A percentile compares a stretch with the other conserved stretches of the same genome.
These are phyloP conservation scores for Ecliptopera silaceata DNA, from an alignment of 2,888 invertebrate species.

Conservation along the genomic window DNA sequence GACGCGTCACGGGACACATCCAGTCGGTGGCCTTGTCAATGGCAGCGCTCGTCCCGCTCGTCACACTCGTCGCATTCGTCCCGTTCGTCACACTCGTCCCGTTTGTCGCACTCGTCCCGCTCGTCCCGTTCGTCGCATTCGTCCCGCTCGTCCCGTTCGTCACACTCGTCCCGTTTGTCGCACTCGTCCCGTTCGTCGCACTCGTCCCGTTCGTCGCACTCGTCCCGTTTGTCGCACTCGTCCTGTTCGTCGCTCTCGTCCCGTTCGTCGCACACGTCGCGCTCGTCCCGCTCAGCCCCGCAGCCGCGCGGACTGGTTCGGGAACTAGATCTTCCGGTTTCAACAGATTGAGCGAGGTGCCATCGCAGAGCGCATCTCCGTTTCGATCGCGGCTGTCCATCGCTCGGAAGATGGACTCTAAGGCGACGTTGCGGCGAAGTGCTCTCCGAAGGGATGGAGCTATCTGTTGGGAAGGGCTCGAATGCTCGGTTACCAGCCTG, in stretches of 20 bases:
- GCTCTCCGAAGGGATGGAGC: neutral
- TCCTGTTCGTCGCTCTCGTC: too few species aligned
- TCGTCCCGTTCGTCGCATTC: neutral
- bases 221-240: too few species aligned
- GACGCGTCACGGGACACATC: constrained; percentile 16
- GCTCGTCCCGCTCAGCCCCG: too few species aligned
- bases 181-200: too few species aligned
- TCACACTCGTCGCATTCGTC: neutral
- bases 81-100: neutral
- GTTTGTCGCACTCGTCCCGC: neutral
- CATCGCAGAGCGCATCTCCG: neutral
- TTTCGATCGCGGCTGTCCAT: constrained; percentile 20
- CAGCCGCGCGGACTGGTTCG: too few species aligned
- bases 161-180: too few species aligned
- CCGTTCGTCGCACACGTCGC: too few species aligned
- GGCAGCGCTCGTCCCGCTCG: neutral
- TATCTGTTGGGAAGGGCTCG: neutral
- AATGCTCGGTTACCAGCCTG: neutral
- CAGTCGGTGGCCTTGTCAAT: constrained; percentile 22
- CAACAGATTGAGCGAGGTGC: constrained; percentile 27
- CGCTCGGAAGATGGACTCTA: constrained; percentile 48
- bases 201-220: too few species aligned
- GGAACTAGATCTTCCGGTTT: constrained; percentile 44
- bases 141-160: neutral
- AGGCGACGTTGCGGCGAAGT: constrained; percentile 51